phyloP scores from a whole-genome alignment of 2,113 vertebrate species.

The Scomber scombrus region DNA sequence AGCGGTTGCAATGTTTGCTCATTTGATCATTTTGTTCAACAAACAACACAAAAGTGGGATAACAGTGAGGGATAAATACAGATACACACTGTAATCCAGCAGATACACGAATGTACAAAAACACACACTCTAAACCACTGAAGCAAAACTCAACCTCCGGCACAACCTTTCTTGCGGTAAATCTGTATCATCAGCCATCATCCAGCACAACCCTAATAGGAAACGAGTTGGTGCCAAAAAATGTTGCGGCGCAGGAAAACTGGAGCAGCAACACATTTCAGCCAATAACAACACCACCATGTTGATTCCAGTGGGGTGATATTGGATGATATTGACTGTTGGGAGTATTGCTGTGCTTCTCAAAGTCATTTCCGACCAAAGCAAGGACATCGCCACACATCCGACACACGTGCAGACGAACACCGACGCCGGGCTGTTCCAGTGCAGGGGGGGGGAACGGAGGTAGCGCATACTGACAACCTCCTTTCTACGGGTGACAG shows the following conservation, averaged over 20 bases:
- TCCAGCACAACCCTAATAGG: constrained; percentile 51
- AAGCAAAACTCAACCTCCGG: neutral
- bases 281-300: constrained; percentile 76
- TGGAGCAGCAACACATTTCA: constrained; percentile 66
- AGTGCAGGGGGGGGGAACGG: constrained; percentile 60
- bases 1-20: constrained; percentile 23
- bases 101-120: neutral
- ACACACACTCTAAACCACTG: neutral
- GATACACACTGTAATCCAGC: constrained; percentile 36
- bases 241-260: constrained; percentile 30
- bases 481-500: constrained; percentile 70
- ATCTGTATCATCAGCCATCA: constrained; percentile 60
- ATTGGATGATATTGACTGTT: constrained; percentile 80
- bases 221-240: constrained; percentile 63
- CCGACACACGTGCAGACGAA: constrained; percentile 40
- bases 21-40: constrained; percentile 45
- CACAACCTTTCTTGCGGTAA: constrained; percentile 43
- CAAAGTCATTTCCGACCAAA: constrained; percentile 82
- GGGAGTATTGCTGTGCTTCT: constrained; percentile 70
- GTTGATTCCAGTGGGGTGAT: constrained; percentile 76
- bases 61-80: neutral
- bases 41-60: constrained; percentile 39
- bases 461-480: constrained; percentile 64
- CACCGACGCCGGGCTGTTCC: constrained; percentile 44
- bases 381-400: constrained; percentile 72